Base-by-base conservation (phyloP, 2,797 vertebrate genomes). In the Chaetophractus vellerosus region DNA sequence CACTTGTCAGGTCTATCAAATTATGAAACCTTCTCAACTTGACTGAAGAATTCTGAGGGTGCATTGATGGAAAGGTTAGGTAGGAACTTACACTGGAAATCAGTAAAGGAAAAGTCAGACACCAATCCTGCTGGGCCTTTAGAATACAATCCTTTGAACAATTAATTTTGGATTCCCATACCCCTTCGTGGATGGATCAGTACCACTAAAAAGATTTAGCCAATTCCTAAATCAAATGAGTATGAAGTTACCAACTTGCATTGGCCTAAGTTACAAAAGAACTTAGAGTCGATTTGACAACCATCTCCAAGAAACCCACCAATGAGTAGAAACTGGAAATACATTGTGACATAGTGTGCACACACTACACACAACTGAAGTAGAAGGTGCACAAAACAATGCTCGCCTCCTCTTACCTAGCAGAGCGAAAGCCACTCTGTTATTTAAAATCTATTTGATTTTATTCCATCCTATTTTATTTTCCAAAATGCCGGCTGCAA, bases 271-370 rank as follows among this genome's bases (percentile, higher is more conserved):
- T 90, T 76, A 90, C 61, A 57, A 59, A 64, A 93, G 33, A 80
- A 57, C 7, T 52, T 81, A 41, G 59, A 69, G 50, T 48, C 33
- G 36, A 61, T 50, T 59, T 76, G 68, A 48, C 1, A 5, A 12
- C 19, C n/a, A 18, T 28, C 18, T 76, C 55, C 15, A 66, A 64
- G 81, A 80, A 93, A 93, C 38, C 31, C 55, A 75, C 45, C 33
- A 1, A 16, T 7, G 10, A 19, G 11, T 26, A 48, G 33, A 95
- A 79, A 50, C 41, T n/a, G 84, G 61, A 69, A 63, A 57, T 26
- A 19, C 12, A 2, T 9, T 28, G 19, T 15, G 28, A 26, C 12
- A 1, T 7, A 4, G 0, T 18, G 9, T 23, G 9, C 0, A 2
- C 2, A 57, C 61, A 88, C 41, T 26, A 48, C 48, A 78, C 28